Base-by-base conservation (phyloP, 2,888 invertebrate genomes). In the Lasioglossum leucozonium region DNA sequence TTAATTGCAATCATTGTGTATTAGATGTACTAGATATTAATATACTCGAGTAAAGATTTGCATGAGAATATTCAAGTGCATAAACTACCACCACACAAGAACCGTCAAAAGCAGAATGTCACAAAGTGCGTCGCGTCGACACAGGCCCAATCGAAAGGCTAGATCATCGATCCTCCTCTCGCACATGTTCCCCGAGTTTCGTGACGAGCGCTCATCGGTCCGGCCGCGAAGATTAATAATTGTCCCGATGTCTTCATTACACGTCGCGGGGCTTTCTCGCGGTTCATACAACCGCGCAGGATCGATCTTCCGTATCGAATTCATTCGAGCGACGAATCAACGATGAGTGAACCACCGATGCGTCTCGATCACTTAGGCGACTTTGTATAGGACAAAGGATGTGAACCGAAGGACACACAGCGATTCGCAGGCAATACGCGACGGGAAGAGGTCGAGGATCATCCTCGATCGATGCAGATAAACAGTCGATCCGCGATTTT, bases 351-450 rank as follows among this genome's bases (percentile, higher is more conserved):
- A n/a, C 37, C n/a, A 22, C 67, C 37, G 11, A 37, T n/a, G 37
- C 18, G 22, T 65, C 65, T 8, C 30, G 30, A 75, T 75, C 26
- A 13, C 37, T 10, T 26, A 18, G 65, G 6, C 22, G 62, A 42
- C 44, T 34, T 30, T 51, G 13, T 18, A 47, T 26, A 84, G 90
- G 89, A 92, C 87, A 87, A 90, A 87, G 81, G 79, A 85, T 85
- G 72, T 83, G 77, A n/a, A n/a, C 77, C 73, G 81, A 87, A 91
- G 91, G 92, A 93, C 92, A 93, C 89, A 91, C 6, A 91, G 16
- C 92, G 89, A 93, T 93, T 91, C 92, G 85, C 93, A 89, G 92
- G 89, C 92, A 92, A 93, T 93, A 93, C 92, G 90, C 93, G 91
- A 92, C 89, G 91, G 89, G 90, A 85, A 87, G 90, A 72, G 89